These are phyloP conservation scores for Siphonodentalium dalli DNA, from an alignment of 2,888 invertebrate species.

Conservation along the genomic window DNA sequence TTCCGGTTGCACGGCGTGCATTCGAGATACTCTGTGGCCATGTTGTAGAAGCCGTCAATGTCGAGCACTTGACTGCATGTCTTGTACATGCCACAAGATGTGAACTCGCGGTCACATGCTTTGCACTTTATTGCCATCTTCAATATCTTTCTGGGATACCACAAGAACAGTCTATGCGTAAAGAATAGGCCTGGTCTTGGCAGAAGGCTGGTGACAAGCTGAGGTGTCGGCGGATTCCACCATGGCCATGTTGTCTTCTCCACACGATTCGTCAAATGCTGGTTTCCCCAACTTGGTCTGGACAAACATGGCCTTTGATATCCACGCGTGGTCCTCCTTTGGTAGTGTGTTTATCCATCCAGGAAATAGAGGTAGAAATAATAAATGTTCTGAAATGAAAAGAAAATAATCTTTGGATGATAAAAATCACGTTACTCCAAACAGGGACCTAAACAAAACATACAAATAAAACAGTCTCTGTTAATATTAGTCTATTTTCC, in stretches of 20 bases:
- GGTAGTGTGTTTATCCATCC: no score
- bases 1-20: conserved; percentile 23
- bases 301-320: no score
- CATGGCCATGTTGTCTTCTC: conserved; percentile 16
- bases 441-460: no score
- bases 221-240: conserved; percentile 31
- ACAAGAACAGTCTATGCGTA: conserved; percentile 23
- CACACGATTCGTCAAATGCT: no score
- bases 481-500: no score
- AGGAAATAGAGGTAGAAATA: no score
- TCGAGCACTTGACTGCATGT: conserved; percentile 29
- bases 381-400: no score
- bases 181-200: conserved; percentile 26
- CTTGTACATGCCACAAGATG: conserved; percentile 25
- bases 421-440: no score
- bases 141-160: conserved; percentile 27
- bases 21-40: conserved; percentile 28
- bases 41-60: conserved; percentile 31
- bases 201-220: background rate
- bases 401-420: no score
- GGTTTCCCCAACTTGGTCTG: no score
- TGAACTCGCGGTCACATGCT: conserved; percentile 7
- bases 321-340: no score
- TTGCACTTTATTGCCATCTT: conserved; percentile 12
- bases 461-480: no score